Evolutionary conservation across 2,888 invertebrate genomes (phyloP).

Genomic region (Lampropteryx suffumata): DNA sequence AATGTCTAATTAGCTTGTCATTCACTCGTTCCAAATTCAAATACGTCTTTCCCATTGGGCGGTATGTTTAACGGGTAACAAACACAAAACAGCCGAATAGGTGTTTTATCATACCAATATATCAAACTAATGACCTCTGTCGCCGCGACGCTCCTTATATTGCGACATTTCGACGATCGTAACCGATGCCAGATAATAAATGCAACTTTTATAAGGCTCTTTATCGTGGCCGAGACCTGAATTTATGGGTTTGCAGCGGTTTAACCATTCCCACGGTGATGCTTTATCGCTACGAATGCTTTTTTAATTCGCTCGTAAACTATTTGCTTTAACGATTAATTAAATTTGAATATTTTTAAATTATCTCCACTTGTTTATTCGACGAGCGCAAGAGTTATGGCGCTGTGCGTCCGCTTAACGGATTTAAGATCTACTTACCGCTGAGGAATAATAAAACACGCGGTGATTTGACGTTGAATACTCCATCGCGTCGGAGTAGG

Average conservation of each 20-base stretch:
- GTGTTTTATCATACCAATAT: constrained; percentile 51
- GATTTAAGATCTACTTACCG: constrained; percentile 33
- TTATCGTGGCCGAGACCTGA: constrained; percentile 54
- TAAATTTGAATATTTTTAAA: constrained; percentile 46
- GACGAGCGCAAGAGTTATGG: constrained; percentile 18
- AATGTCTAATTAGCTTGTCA: constrained; percentile 33
- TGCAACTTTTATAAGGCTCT: constrained; percentile 67
- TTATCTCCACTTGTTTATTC: constrained; percentile 22
- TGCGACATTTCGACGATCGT: constrained; percentile 49
- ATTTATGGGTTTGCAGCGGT: constrained; percentile 59
- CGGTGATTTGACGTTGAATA: constrained; percentile 46
- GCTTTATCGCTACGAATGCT: constrained; percentile 52
- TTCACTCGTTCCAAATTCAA: constrained; percentile 30
- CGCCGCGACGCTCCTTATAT: constrained; percentile 50
- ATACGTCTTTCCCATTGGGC: constrained; percentile 30
- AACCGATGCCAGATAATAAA: constrained; percentile 60
- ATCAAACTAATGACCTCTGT: constrained; percentile 62
- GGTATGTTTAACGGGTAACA: constrained; percentile 33
- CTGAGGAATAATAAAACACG: constrained; percentile 44
- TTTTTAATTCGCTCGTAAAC: constrained; percentile 58
- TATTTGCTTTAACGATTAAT: constrained; percentile 54
- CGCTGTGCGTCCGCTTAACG: constrained; percentile 26
- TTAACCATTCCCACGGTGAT: constrained; percentile 63
- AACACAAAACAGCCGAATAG: constrained; percentile 40
- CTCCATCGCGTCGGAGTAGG: constrained; percentile 26